These are phyloP conservation scores for Galemys pyrenaicus DNA, from an alignment of 2,113 vertebrate species.

Conservation along the genomic window DNA sequence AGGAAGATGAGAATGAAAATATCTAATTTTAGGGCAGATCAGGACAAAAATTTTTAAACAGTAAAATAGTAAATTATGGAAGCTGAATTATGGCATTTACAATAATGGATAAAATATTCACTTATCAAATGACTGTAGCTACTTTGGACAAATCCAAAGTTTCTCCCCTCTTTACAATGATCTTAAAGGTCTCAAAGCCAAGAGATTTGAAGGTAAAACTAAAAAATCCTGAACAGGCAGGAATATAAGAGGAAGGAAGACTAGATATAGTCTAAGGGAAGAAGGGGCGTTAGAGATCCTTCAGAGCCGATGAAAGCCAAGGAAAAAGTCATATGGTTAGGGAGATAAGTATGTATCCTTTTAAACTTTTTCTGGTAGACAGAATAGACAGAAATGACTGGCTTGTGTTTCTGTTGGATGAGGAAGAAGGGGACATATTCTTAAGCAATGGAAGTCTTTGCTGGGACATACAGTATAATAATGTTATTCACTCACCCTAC, in stretches of 20 bases:
- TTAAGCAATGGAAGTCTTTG: background rate
- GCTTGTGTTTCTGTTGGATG: constrained; percentile 16
- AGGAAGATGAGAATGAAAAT: constrained; percentile 24
- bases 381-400: background rate
- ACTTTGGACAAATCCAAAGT: background rate
- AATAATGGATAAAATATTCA: background rate
- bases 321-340: background rate
- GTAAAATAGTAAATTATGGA: constrained; percentile 23
- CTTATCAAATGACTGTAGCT: background rate
- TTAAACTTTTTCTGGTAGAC: background rate
- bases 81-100: background rate
- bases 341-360: background rate
- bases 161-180: background rate
- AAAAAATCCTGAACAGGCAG: background rate
- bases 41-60: background rate
- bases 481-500: background rate
- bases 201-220: background rate
- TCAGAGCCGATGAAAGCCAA: background rate
- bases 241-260: constrained; percentile 54
- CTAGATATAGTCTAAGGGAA: background rate
- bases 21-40: background rate
- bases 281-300: background rate
- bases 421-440: background rate
- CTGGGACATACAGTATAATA: background rate
- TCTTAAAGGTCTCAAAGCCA: background rate